Evolutionary conservation across 2,888 invertebrate genomes (phyloP).

Genomic region (Campaea margaritaria): DNA sequence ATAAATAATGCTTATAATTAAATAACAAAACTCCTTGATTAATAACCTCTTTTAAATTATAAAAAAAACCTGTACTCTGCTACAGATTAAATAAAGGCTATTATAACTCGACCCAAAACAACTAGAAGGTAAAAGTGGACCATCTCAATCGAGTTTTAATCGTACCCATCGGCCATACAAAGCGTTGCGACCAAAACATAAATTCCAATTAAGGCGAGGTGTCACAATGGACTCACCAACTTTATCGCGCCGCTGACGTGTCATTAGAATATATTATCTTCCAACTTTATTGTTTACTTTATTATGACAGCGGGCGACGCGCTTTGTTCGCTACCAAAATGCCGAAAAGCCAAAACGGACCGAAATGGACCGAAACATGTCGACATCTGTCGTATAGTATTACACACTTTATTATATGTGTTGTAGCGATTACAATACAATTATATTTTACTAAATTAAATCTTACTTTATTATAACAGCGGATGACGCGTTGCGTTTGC

Average conservation of each 20-base stretch:
- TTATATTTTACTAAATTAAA: too few relatives aligned
- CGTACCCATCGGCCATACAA: constrained; percentile 48
- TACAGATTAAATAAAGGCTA: too few relatives aligned
- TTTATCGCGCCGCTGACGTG: constrained; percentile 59
- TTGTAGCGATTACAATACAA: constrained; percentile 1
- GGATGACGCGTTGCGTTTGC: too few relatives aligned
- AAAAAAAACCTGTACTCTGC: too few relatives aligned
- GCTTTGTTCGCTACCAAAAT: constrained; percentile 23
- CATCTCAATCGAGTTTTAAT: constrained; percentile 30
- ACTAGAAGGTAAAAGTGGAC: constrained; percentile 7
- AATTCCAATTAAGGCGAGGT: constrained; percentile 80
- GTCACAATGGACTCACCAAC: constrained; percentile 67
- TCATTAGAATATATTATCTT: constrained; percentile 61
- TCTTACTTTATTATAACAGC: too few relatives aligned
- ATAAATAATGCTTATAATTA: too few relatives aligned
- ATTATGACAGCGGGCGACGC: constrained; percentile 56
- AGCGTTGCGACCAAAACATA: constrained; percentile 69
- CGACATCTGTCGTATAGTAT: constrained; percentile 41
- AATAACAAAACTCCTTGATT: too few relatives aligned
- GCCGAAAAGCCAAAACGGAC: constrained; percentile 12
- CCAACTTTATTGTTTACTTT: constrained; percentile 69
- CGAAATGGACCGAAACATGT: constrained; percentile 15
- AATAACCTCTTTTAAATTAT: too few relatives aligned
- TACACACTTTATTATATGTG: too few relatives aligned
- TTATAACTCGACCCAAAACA: background rate